Evolutionary conservation across 1,140 invertebrate species (phyloP), one percentile per base, ranked within the genome.

Genomic region (Drosophila lacertosa): DNA sequence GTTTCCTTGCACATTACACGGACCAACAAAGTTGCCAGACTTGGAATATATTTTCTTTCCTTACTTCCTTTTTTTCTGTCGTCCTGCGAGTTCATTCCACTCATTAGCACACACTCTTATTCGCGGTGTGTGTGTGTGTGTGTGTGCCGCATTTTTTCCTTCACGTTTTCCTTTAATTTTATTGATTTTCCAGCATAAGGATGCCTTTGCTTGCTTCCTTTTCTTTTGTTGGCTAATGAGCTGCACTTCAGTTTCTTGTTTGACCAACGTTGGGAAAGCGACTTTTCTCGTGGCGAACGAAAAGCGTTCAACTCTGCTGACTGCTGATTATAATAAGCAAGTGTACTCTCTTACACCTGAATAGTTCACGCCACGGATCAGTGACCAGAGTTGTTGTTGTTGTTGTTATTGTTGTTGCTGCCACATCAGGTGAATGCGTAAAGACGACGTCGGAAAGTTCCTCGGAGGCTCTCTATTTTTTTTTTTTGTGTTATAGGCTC

Each of bases 281-380:
- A n/a, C n/a, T n/a, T n/a, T n/a, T n/a, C n/a, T n/a, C n/a, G n/a
- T n/a, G n/a, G n/a, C n/a, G n/a, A n/a, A n/a, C 42, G 35, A 63
- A 57, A 75, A 65, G 76, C 80, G 74, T 60, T 79, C 75, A 65
- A 68, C 72, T 76, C 58, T 47, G 65, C 64, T 70, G 63, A 54
- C 58, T 54, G 59, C 55, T 83, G 82, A 88, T 88, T 88, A 78
- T 88, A 88, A 88, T 88, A 83, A 88, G 67, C 77, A 82, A 89
- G 71, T 88, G 82, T 89, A 83, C 83, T 82, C 83, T 82, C 78
- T 89, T 88, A 89, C 82, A 88, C 82, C 82, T 82, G 63, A 89
- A 88, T 82, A 82, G 83, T 82, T 88, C 82, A 89, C 82, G 83
- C 82, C 83, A 82, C 60, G 82, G 78, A 78, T 82, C 78, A 81